Evolutionary conservation across 1,140 invertebrate species (phyloP), one percentile per base, ranked within the genome.

Genomic region (Diorhabda elongata): DNA sequence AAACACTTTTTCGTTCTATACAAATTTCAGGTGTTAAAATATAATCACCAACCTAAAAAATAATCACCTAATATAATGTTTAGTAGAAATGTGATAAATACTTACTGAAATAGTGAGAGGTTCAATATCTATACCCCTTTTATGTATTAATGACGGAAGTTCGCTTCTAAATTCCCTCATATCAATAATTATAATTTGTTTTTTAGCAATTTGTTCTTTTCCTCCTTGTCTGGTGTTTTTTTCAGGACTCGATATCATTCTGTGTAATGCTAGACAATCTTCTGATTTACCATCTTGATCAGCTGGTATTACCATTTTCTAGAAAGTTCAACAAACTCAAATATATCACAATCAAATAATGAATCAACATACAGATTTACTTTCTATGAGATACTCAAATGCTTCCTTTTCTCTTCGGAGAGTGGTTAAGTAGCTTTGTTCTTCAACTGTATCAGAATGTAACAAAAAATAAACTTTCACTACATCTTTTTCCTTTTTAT

Each of bases 131-230:
- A 99, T 92, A 3, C 95, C 95, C 71, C 94, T 87, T 78, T 92
- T 91, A 79, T 99, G 96, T 61, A 99, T 88, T 47, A 99, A 83
- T 4, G 95, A 91, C 0, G 98, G 98, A 11, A 99, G 83, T 81
- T 99, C 97, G 71, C 95, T 97, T 61, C 97, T 87, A 80, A 99
- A 99, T 83, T 99, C 98, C 78, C 98, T 86, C 91, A 98, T 97
- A 82, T 99, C 98, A 41, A 99, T 96, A 75, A 99, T 93, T 8
- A 99, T 83, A 77, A 90, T 84, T 44, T 83, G 83, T 59, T 83
- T 82, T 61, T 70, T 56, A 9, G 64, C 64, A 52, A 74, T 64
- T 0, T 82, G 67, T 61, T 77, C 72, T 7, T 83, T 82, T 61
- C 84, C 92, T 65, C 90, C 92, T 83, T 90, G 87, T 47, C 91